These are phyloP conservation scores for Atrina japonica DNA, from an alignment of 2,888 invertebrate genomes.

Conservation along the genomic window DNA sequence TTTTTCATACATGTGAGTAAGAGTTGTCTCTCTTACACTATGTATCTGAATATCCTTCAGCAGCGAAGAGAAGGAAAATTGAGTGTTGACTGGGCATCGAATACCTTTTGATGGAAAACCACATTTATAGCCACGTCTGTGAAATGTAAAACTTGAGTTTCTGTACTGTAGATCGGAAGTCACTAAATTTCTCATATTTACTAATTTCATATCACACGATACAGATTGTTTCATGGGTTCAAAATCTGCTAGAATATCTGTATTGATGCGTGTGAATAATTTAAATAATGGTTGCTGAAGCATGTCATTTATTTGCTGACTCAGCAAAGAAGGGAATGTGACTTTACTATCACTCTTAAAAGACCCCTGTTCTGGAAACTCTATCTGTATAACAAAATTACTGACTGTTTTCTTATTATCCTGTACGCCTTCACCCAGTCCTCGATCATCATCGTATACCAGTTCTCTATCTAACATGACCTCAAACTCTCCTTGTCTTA, in stretches of 20 bases:
- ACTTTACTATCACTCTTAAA: conserved; percentile 7
- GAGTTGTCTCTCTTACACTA: conserved; percentile 62
- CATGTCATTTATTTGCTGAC: conserved; percentile 57
- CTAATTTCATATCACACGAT: conserved; percentile 70
- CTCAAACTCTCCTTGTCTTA: conserved; percentile 74
- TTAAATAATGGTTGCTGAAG: conserved; percentile 64
- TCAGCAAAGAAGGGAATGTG: conserved; percentile 64
- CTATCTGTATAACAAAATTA: conserved; percentile 71
- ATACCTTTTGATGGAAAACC: conserved; percentile 55
- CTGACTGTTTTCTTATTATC: conserved; percentile 73
- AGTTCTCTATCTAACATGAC: conserved; percentile 79
- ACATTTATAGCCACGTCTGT: conserved; percentile 70
- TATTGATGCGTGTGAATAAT: conserved; percentile 59
- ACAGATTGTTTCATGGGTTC: conserved; percentile 55
- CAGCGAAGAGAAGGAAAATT: conserved; percentile 52
- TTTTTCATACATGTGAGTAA: conserved; percentile 65
- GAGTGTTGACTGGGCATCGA: conserved; percentile 52
- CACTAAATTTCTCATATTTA: conserved; percentile 67
- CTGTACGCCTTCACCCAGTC: conserved; percentile 75
- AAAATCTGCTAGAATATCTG: conserved; percentile 59
- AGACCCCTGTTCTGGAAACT: conserved; percentile 43
- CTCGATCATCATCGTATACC: conserved; percentile 75
- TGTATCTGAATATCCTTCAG: conserved; percentile 55
- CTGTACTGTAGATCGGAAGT: conserved; percentile 64
- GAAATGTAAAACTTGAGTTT: conserved; percentile 71